Conservation (phyloP, 2,888 invertebrate genomes). For the Anthrax anthrax region DNA sequence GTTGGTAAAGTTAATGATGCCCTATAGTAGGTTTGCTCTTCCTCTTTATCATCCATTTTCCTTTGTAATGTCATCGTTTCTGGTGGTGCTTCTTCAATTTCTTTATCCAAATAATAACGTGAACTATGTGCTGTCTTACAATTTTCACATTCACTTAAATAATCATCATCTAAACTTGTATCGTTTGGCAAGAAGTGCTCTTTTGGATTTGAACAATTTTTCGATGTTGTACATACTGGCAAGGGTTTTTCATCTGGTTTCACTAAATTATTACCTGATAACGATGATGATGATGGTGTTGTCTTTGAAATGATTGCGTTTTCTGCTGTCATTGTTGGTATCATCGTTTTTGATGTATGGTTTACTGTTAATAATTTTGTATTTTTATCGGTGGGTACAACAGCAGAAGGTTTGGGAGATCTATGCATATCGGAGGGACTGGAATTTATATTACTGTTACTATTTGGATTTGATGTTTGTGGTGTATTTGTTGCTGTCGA, state of each 20-base stretch:
- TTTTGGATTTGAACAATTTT: constrained; percentile 34
- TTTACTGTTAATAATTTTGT: neutral
- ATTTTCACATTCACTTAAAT: constrained; percentile 72
- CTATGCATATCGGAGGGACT: neutral
- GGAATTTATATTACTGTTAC: neutral
- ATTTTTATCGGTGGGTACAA: neutral
- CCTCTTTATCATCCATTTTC: constrained; percentile 32
- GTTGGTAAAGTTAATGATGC: constrained; percentile 51
- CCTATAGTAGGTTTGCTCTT: constrained; percentile 41
- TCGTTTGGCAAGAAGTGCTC: constrained; percentile 35
- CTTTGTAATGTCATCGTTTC: constrained; percentile 57
- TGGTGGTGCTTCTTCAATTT: constrained; percentile 39
- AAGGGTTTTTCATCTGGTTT: constrained; percentile 21
- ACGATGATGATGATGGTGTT: neutral
- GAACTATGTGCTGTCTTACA: constrained; percentile 64
- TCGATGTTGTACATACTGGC: constrained; percentile 34
- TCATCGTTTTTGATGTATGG: no score
- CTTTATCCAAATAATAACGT: constrained; percentile 45
- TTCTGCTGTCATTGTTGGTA: neutral
- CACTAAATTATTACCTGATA: neutral
- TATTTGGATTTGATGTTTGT: neutral
- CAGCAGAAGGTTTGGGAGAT: neutral
- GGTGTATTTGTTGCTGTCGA: neutral
- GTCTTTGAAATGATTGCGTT: neutral
- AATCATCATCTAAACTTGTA: constrained; percentile 47